These are phyloP conservation scores for Piaya cayana DNA, from an alignment of 2,113 vertebrate species.

Conservation along the genomic window DNA sequence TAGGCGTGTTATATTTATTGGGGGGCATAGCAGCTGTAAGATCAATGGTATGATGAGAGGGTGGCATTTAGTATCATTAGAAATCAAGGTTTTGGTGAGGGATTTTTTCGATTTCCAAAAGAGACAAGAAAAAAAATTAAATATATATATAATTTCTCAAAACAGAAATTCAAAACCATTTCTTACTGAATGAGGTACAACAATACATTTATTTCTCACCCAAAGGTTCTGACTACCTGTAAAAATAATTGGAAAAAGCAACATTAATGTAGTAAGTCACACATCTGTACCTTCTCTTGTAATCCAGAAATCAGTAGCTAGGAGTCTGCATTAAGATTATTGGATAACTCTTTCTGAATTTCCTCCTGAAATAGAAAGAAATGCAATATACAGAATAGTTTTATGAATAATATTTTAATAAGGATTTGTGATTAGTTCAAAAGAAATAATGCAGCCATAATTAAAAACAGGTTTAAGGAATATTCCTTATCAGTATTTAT, in stretches of 20 bases:
- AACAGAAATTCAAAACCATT: fast-evolving
- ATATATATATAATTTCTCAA: not conserved
- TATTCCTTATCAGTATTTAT: not conserved
- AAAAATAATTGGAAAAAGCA: not conserved
- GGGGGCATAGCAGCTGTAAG: not conserved
- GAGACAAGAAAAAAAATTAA: not conserved
- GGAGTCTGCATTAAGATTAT: not conserved
- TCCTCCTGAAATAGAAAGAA: not conserved
- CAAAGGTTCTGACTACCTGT: not conserved
- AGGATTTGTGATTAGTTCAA: not conserved
- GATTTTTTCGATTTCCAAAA: not conserved
- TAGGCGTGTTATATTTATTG: not conserved
- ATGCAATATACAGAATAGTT: not conserved
- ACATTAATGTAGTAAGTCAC: not conserved
- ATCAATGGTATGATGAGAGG: not conserved
- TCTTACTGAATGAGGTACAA: not conserved
- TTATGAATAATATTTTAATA: not conserved
- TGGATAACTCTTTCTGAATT: not conserved
- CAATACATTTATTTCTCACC: not conserved
- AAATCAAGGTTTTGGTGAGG: not conserved
- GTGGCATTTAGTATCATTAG: not conserved
- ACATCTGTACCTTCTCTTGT: not conserved
- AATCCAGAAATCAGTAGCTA: not conserved
- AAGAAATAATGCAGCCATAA: not conserved
- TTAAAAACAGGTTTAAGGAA: not conserved